Evolutionary conservation across 2,888 invertebrate genomes (phyloP), one percentile per base, ranked within the genome.

Genomic region (Shargacucullia verbasci): DNA sequence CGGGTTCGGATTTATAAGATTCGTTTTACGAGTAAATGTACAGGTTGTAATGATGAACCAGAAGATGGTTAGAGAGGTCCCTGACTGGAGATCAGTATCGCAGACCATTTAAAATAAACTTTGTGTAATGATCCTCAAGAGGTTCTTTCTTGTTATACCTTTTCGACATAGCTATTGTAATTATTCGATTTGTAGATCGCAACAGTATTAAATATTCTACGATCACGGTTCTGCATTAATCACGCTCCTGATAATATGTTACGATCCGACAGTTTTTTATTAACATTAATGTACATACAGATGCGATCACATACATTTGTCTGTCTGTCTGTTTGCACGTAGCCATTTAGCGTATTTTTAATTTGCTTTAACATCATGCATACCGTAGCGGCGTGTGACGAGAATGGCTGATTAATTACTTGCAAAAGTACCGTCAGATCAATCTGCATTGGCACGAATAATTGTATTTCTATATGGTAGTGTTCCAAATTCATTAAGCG

Each of bases 311-410:
- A 78, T 76, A 73, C 55, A 71, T 77, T 72, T 52, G 70, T 60
- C 64, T 50, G 70, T 60, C 60, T 77, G 64, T 68, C 67, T 55
- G 59, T 67, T 41, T 41, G 45, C 63, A 66, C 52, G 68, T 59
- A 71, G 59, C 55, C 66, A 68, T 74, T 81, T 72, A 74, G 20
- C 55, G 72, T 78, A 70, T 72, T 81, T 77, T 83, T 80, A 80
- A 81, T 83, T 80, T 73, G 63, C 59, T 73, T 48, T 45, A 63
- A 54, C 61, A 61, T 56, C 57, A 59, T 66, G 57, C 65, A 70
- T 74, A 72, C 69, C 49, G 14, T 35, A 41, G 58, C 62, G 47
- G 58, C 31, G 40, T 66, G 69, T 54, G 69, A 66, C 55, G 54
- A 45, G 77, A 76, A 76, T 81, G 44, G 40, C 61, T 72, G 61